Percentiles rank a stretch among this genome's conserved stretches.
These are phyloP conservation scores for Blastomussa wellsi DNA, from an alignment of 92 coral and sea anemone genomes.

Conservation along the genomic window DNA sequence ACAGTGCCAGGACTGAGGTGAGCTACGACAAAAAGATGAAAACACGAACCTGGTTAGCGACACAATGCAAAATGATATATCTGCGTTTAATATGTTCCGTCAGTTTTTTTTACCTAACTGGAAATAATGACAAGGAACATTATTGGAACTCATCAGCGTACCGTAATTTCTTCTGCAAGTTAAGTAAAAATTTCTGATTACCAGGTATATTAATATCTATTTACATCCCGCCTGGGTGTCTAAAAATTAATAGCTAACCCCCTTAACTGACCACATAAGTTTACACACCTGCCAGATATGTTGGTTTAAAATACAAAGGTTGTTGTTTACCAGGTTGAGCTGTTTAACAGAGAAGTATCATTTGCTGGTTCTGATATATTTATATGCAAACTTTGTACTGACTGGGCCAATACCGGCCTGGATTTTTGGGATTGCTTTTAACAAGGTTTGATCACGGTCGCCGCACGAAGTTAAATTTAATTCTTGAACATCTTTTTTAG, in stretches of 20 bases:
- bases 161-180: not conserved
- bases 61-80: too few relatives aligned
- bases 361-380: not conserved
- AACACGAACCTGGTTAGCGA: not conserved
- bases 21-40: not conserved
- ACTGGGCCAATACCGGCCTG: not conserved
- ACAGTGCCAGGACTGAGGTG: too few relatives aligned
- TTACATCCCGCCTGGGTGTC: not conserved
- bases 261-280: not conserved
- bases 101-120: not conserved
- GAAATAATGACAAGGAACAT: not conserved
- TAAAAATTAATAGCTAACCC: not conserved
- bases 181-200: not conserved
- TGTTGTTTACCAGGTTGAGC: not conserved
- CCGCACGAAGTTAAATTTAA: not conserved
- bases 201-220: too few relatives aligned
- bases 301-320: not conserved
- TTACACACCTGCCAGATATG: slow-evolving; percentile 4
- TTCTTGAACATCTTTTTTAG: not conserved
- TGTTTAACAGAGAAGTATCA: not conserved
- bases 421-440: not conserved
- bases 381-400: not conserved
- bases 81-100: not conserved
- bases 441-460: not conserved
- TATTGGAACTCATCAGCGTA: not conserved